Base-by-base conservation (phyloP, 64 coral and sea anemone species). In the Stylophora pistillata region DNA sequence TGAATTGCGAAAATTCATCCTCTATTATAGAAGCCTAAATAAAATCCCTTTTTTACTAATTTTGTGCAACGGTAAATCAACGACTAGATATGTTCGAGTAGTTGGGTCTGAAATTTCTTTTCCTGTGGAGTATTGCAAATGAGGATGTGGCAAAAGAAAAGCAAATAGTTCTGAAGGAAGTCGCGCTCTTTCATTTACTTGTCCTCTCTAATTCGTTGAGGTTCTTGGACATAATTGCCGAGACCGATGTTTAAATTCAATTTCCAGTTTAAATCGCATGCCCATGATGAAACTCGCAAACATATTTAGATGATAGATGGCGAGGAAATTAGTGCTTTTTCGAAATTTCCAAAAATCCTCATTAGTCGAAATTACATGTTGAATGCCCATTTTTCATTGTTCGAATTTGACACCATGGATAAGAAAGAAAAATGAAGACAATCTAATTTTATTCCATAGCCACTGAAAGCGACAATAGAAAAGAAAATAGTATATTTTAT, bases 331-430 rank as follows among this genome's bases (percentile, higher is more conserved):
- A 23, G 18, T 52, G 20, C 16, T 6, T 47, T 52, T 76, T 53
- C n/a, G 73, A 76, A 76, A 53, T 76, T 76, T 76, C 73, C n/a
- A 20, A 9, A 76, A 23, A 21, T 52, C 32, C 73, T 76, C 37
- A 53, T 76, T 76, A 76, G 9, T 20, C 16, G 20, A 73, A 13
- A 18, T 26, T 26, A 5, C 64, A 53, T 11, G 11, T 9, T 76
- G 23, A 53, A 76, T 76, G 73, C 53, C 20, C 73, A 12, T 76
- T 74, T 76, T 41, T 18, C 2, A 20, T 9, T 41, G 17, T 76
- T 37, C 16, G 33, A 52, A 26, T 68, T 68, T 68, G 64, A 68
- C 64, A 68, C 64, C 26, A n/a, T 31, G 34, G 53, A n/a, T n/a
- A 17, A 1, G 6, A 76, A 76, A 76, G 37, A n/a, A 76, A 41